A percentile compares a stretch with the other conserved stretches of the same genome.
These are phyloP conservation scores for Lathronympha strigana DNA, from an alignment of 2,888 invertebrate species.

Conservation along the genomic window DNA sequence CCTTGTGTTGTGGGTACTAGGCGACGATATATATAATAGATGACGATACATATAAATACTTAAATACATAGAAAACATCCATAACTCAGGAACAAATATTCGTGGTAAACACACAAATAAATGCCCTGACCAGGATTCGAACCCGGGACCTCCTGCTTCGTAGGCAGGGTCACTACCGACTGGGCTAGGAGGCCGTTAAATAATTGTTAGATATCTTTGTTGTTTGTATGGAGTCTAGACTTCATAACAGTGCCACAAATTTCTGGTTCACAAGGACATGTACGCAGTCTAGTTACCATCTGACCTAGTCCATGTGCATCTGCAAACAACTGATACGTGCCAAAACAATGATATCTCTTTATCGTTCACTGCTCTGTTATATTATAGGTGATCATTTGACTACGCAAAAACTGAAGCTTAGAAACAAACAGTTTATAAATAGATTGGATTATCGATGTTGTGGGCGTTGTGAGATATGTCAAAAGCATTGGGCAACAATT, in stretches of 20 bases:
- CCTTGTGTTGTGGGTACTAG: too few species aligned
- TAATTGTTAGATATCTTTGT: background rate
- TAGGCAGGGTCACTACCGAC: too few species aligned
- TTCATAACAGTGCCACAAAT: background rate
- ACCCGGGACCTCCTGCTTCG: too few species aligned
- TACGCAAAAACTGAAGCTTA: background rate
- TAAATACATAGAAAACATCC: too few species aligned
- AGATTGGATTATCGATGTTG: background rate
- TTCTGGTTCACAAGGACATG: conserved; percentile 11
- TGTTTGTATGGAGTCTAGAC: background rate
- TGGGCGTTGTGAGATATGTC: too few species aligned
- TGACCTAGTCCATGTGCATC: conserved; percentile 7
- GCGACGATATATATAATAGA: too few species aligned
- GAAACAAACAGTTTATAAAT: conserved; percentile 4
- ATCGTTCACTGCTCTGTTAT: conserved; percentile 12
- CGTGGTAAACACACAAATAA: too few species aligned
- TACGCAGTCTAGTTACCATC: background rate
- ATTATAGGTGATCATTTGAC: background rate
- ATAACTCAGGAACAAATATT: too few species aligned
- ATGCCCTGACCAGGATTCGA: too few species aligned
- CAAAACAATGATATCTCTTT: conserved; percentile 1
- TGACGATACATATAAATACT: too few species aligned
- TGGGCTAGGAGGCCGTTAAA: too few species aligned
- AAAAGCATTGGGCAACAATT: background rate
- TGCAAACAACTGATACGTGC: background rate